Evolutionary conservation across 2,888 invertebrate species (phyloP), one percentile per base, ranked within the genome.

Genomic region (Erebia palarica): DNA sequence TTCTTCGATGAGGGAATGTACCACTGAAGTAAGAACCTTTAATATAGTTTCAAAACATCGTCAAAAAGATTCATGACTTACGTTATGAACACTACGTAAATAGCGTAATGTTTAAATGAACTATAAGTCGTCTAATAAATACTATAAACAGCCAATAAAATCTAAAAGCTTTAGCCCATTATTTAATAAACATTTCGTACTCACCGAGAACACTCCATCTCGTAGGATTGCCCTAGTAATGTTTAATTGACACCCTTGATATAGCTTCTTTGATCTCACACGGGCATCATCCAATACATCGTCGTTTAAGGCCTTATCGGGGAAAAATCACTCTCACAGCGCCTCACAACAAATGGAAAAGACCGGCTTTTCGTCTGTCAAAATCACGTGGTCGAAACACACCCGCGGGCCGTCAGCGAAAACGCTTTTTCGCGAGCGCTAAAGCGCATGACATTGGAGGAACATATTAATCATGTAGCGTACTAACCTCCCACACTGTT

Each of bases 401-500:
- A 85, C 86, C 84, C 85, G 83, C 84, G 82, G 77, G 78, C 78
- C 79, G 82, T 81, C 81, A 77, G 83, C 84, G 82, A 84, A 84
- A 82, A 83, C 83, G 86, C 85, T 85, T 89, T 87, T 88, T 85
- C 88, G 88, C 89, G 71, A 84, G 81, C 85, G 77, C 74, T 78
- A 86, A 78, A 85, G 87, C 92, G 89, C 90, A 89, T 90, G 91
- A 85, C 91, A 87, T 88, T 86, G 83, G 84, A 83, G 82, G 79
- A 86, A 84, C 86, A 88, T 89, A 85, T 86, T 86, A 88, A 83
- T 88, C 90, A 90, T 89, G 89, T 89, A 91, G 87, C 90, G 87
- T 89, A 91, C 92, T 91, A 90, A 86, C 92, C 92, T 91, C 92
- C 90, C 88, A 92, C 92, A 92, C 90, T 87, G 92, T 91, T 92